Percentiles rank a stretch among this genome's conserved stretches.
Evolutionary conservation across 2,888 invertebrate species (phyloP).

Genomic region (Lissocephala sabroskyi): DNA sequence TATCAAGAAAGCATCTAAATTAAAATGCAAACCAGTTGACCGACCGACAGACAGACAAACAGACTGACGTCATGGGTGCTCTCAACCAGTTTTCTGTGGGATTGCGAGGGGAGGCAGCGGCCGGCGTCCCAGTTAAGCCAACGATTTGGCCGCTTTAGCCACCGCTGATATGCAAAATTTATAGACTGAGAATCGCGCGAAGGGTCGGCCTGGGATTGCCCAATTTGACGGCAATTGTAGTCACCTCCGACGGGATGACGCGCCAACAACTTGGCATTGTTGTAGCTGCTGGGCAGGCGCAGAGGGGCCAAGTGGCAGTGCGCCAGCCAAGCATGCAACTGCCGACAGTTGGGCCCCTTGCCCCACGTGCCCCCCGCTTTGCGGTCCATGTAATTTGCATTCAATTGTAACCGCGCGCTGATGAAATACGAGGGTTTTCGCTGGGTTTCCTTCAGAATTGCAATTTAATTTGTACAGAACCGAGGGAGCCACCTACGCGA

Average conservation of each 20-base stretch:
- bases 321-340: conserved; percentile 19
- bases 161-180: conserved; percentile 15
- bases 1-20: conserved; percentile 59
- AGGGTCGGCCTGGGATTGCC: conserved; percentile 17
- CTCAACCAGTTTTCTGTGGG: too few relatives aligned
- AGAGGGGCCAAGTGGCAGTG: too few relatives aligned
- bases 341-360: too few relatives aligned
- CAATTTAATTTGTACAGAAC: too few relatives aligned
- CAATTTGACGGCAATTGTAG: conserved; percentile 19
- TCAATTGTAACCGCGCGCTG: conserved; percentile 25
- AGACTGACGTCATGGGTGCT: conserved; percentile 46
- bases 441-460: too few relatives aligned
- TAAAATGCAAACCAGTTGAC: conserved; percentile 48
- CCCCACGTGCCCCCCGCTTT: too few relatives aligned
- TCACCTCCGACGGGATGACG: conserved; percentile 5
- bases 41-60: conserved; percentile 15
- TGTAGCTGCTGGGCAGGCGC: neutral
- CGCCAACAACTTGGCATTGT: conserved; percentile 9
- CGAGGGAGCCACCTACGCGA: too few relatives aligned
- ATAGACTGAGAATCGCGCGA: conserved; percentile 10
- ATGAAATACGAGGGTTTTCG: too few relatives aligned
- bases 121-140: conserved; percentile 1
- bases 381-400: conserved; percentile 41
- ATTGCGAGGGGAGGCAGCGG: too few relatives aligned
- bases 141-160: neutral